Evolutionary conservation across 2,888 invertebrate genomes (phyloP), one percentile per base, ranked within the genome.

Genomic region (Hydraecia micacea): DNA sequence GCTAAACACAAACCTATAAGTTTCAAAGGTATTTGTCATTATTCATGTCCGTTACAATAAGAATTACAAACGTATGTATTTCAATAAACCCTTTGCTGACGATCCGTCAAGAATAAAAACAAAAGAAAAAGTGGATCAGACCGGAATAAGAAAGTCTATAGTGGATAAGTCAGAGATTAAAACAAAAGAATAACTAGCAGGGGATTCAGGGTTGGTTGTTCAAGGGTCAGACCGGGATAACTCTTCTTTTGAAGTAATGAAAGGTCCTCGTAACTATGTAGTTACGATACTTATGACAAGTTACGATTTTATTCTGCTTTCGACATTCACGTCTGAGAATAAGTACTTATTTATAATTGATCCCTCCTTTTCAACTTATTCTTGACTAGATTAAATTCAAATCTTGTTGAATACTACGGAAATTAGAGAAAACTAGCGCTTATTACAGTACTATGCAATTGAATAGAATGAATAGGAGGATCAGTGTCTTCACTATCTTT

Each of bases 401-500:
- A 49, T 36, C 60, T 67, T 67, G 18, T 36, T 28, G 28, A 73
- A 49, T 25, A 52, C 13, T 18, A n/a, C 21, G 32, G 18, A 66
- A 73, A 49, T 42, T 28, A 42, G 1, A 74, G 13, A n/a, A 60
- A 67, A 46, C 8, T 52, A 46, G 9, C 4, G 6, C 36, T 36
- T 5, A 46, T 60, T 46, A 73, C 25, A 1, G 0, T 11, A 4
- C 0, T 32, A n/a, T n/a, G n/a, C 21, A 32, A 11, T 39, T 49
- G 21, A 66, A 65, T 15, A 11, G 18, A 32, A 55, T 81, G 67
- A 79, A 80, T 49, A 75, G 28, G 8, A 46, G 32, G 63, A 75
- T 81, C 46, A 62, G 36, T 15, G 46, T 13, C n/a, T 81, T 52
- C 15, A 52, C 9, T n/a, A 52, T 80, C 21, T 42, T 66, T 80